phyloP scores from a whole-genome alignment of 2,113 vertebrate species.

The Collichthys lucidus region DNA sequence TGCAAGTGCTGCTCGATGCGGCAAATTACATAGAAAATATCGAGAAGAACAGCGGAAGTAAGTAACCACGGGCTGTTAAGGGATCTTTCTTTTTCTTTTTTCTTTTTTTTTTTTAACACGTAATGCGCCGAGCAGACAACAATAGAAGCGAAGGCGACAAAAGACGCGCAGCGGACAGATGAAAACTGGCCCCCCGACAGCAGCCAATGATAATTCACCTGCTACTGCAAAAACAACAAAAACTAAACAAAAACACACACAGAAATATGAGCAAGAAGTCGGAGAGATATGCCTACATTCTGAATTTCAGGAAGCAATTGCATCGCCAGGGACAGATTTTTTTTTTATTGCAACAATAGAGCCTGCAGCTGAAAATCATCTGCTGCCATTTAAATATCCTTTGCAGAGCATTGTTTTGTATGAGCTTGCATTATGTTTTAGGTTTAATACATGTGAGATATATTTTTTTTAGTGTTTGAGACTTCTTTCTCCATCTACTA shows the following conservation, averaged over 20 bases:
- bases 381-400: slow-evolving; percentile 26
- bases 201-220: slow-evolving; percentile 49
- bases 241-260: neutral
- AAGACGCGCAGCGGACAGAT: slow-evolving; percentile 75
- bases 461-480: neutral
- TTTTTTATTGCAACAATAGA: slow-evolving; percentile 40
- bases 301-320: neutral
- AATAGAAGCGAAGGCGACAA: slow-evolving; percentile 82
- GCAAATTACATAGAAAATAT: slow-evolving; percentile 92
- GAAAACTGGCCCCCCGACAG: slow-evolving; percentile 29
- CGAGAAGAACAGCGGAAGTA: slow-evolving; percentile 95
- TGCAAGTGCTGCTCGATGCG: slow-evolving; percentile 93
- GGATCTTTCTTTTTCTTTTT: slow-evolving; percentile 13
- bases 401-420: neutral
- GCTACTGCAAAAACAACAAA: slow-evolving; percentile 29
- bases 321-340: slow-evolving; percentile 7
- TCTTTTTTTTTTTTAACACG: slow-evolving; percentile 42
- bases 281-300: neutral
- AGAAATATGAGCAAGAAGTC: neutral
- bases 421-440: neutral
- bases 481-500: slow-evolving; percentile 6
- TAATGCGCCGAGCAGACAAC: slow-evolving; percentile 82
- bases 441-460: neutral
- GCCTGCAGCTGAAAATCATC: slow-evolving; percentile 42
- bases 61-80: slow-evolving; percentile 78